These are phyloP conservation scores for Dromococcyx pavoninus DNA, from an alignment of 2,797 vertebrate species.

Conservation along the genomic window DNA sequence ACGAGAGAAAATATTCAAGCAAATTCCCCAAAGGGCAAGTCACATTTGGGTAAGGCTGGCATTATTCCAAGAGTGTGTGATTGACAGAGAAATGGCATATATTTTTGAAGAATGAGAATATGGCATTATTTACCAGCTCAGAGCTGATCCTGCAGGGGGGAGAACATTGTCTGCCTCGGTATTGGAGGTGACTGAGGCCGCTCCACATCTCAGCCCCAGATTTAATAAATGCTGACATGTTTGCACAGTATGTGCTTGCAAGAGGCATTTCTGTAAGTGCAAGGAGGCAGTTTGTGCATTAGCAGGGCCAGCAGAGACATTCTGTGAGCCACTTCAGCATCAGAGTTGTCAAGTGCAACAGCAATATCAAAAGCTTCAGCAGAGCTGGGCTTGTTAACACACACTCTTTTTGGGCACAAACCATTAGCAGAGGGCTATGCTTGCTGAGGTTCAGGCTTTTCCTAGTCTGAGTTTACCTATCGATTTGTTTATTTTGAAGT, in stretches of 20 bases:
- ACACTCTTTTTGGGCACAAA: neutral
- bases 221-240: slow-evolving; percentile 37
- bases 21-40: slow-evolving; percentile 7
- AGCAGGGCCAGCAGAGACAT: slow-evolving; percentile 6
- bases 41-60: slow-evolving; percentile 17
- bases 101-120: neutral
- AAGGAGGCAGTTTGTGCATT: slow-evolving; percentile 32
- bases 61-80: neutral
- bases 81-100: slow-evolving; percentile 10
- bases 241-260: slow-evolving; percentile 42
- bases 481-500: neutral
- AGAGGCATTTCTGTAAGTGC: slow-evolving; percentile 21
- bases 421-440: neutral
- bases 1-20: neutral
- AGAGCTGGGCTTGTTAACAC: neutral
- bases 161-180: neutral
- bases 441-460: neutral
- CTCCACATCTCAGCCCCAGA: neutral
- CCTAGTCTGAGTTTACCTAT: neutral
- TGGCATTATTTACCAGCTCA: slow-evolving; percentile 18
- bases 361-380: slow-evolving; percentile 6
- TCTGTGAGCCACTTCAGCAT: neutral
- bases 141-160: neutral
- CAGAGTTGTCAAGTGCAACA: slow-evolving; percentile 10
- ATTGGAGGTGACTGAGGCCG: neutral